Evolutionary conservation across 2,888 invertebrate species (phyloP).

Genomic region (Notodonta dromedarius): DNA sequence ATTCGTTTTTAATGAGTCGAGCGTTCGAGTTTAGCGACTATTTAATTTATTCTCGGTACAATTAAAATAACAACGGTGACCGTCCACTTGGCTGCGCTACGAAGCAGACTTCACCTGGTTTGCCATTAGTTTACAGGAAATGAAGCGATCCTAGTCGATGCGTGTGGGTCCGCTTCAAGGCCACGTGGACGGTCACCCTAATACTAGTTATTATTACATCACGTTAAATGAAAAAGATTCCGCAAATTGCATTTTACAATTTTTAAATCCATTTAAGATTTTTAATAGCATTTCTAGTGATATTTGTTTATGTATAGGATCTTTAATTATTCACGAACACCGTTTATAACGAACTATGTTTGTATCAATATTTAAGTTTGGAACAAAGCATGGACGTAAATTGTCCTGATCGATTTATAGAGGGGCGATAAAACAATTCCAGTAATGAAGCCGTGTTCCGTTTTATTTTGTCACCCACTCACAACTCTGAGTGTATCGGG

Average conservation of each 20-base stretch:
- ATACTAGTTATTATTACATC: not conserved
- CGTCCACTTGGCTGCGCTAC: too few species aligned
- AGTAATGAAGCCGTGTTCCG: conserved; percentile 16
- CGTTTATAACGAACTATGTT: too few species aligned
- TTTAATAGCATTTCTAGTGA: not conserved
- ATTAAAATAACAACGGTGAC: too few species aligned
- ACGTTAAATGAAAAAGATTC: not conserved
- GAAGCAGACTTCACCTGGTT: too few species aligned
- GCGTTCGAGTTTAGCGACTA: conserved; percentile 22
- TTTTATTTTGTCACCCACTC: conserved; percentile 4
- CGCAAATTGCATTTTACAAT: not conserved
- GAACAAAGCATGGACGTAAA: conserved; percentile 22
- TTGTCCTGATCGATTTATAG: conserved; percentile 25
- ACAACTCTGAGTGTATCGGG: not conserved
- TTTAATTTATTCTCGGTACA: conserved; percentile 7
- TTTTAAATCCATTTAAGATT: not conserved
- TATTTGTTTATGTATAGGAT: not conserved
- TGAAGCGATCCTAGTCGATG: too few species aligned
- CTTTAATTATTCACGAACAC: not conserved
- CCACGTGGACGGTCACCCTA: too few species aligned
- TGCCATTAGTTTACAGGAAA: too few species aligned
- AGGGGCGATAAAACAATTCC: conserved; percentile 19
- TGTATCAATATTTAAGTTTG: conserved; percentile 10
- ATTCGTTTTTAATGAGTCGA: conserved; percentile 46
- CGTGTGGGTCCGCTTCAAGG: too few species aligned